Percentiles rank a stretch among this genome's conserved stretches.
Conservation (phyloP, 2,797 vertebrate species). For the Lepilemur ruficaudatus region DNA sequence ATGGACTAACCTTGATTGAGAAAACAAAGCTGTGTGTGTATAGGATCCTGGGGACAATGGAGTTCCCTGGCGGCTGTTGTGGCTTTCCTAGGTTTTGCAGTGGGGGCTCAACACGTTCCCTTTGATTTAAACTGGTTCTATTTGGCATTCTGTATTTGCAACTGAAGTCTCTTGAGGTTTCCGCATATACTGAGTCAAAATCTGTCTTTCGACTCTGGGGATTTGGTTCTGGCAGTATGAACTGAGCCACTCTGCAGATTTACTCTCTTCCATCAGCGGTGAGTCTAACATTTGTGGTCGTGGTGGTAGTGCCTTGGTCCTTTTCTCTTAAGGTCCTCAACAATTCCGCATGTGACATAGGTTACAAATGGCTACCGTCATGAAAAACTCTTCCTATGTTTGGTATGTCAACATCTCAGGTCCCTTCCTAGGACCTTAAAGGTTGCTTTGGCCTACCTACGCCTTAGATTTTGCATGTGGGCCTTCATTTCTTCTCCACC, state of each 20-base stretch:
- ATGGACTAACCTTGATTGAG: too few relatives aligned
- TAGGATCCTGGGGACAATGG: too few relatives aligned
- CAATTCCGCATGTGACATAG: background rate
- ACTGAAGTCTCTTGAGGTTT: background rate
- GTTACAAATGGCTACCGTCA: background rate
- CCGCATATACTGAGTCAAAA: background rate
- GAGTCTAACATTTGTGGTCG: fast-evolving
- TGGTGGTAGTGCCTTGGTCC: fast-evolving
- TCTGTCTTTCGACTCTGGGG: background rate
- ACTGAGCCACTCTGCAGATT: background rate
- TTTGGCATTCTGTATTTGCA: background rate
- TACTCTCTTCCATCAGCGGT: background rate
- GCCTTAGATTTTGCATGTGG: fast-evolving
- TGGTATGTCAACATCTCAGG: background rate
- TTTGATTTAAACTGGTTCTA: background rate
- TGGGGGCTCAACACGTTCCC: background rate
- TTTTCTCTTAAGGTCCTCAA: background rate
- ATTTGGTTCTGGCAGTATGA: background rate
- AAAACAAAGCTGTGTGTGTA: background rate
- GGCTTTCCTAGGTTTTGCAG: background rate
- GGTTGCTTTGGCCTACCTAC: background rate
- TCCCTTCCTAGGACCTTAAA: background rate
- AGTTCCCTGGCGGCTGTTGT: background rate
- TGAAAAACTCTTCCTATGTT: background rate
- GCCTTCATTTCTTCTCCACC: background rate